phyloP scores from a whole-genome alignment of 2,888 invertebrate species.

The Acanthococcus lagerstroemiae region DNA sequence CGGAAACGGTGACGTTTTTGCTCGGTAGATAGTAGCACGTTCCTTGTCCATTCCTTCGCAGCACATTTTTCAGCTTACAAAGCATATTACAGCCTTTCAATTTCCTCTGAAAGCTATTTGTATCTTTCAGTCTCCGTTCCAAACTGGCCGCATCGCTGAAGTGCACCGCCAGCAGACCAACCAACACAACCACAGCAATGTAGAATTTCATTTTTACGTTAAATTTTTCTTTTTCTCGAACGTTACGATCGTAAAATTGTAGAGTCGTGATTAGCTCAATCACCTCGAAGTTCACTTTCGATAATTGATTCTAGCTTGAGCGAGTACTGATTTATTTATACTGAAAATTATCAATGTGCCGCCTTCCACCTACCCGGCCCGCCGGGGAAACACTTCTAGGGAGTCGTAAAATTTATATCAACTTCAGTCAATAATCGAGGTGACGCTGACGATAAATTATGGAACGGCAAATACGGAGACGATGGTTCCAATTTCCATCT shows the following conservation, averaged over 20 bases:
- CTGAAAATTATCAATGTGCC: background rate
- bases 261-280: background rate
- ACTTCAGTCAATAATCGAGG: background rate
- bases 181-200: background rate
- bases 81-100: background rate
- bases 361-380: background rate
- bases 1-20: background rate
- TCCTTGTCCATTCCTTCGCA: background rate
- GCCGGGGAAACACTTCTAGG: too few relatives aligned
- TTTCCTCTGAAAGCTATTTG: background rate
- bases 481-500: too few relatives aligned
- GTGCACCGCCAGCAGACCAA: background rate
- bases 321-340: background rate
- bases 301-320: background rate
- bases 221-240: too few relatives aligned
- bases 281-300: background rate
- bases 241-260: background rate
- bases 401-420: background rate
- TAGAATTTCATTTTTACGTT: background rate
- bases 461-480: too few relatives aligned
- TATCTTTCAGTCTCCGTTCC: background rate
- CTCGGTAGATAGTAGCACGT: background rate
- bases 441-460: background rate
- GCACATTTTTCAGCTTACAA: background rate
- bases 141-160: background rate